Evolutionary conservation across 1,140 invertebrate genomes (phyloP), one percentile per base, ranked within the genome.

Genomic region (Xylocopa sonorina): DNA sequence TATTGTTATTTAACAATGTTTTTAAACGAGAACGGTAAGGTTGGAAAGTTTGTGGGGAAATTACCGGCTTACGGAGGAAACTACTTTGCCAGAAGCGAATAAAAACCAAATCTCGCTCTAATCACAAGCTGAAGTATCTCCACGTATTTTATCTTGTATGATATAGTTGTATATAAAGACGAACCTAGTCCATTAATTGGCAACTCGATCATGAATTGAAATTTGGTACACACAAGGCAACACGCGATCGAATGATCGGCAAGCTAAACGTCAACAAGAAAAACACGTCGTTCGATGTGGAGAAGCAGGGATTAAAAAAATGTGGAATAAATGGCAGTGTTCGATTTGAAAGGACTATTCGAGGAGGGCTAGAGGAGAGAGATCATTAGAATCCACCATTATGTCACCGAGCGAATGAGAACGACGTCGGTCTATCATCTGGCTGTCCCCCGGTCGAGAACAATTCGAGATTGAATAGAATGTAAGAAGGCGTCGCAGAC

Each of bases 381-480:
- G 43, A 48, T 78, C 55, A 71, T 78, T 78, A 78, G 75, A 78
- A 78, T 78, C 60, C 32, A 71, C 62, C 51, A n/a, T n/a, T n/a
- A 48, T 58, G 62, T 75, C 60, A 64, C 50, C 5, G 34, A 9
- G 21, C 24, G 24, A 69, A 27, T 34, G 64, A 53, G 27, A 58
- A 10, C 48, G 27, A 38, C 46, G 55, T 50, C 43, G 32, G 75
- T 71, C 75, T 78, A 64, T 78, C 80, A 78, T 77, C 68, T 75
- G 57, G 34, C 53, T 29, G 75, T 69, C 57, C 48, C 75, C 27
- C 67, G 46, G 10, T 2, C 55, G 38, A 21, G 75, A 78, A 78
- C 75, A 78, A 78, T 78, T 78, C 75, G 46, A 78, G 58, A 63
- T 38, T 72, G 68, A 63, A 78, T 78, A 63, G 77, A 78, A 78